phyloP scores from a whole-genome alignment of 92 coral and sea anemone species.

The Paramuricea clavata region DNA sequence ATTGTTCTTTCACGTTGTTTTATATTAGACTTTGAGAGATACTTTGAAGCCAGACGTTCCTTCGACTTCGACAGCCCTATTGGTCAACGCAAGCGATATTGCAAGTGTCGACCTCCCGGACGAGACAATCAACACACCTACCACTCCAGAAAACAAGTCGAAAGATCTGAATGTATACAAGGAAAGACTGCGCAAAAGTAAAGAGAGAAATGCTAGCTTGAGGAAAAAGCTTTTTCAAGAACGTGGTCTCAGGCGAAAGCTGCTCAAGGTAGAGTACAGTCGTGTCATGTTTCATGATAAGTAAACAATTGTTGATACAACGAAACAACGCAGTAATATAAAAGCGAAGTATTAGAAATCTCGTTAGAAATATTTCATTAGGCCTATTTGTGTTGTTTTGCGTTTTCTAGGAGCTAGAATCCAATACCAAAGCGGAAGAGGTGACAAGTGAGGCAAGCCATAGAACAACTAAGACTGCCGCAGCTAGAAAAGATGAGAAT shows the following conservation, averaged over 20 bases:
- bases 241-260: conserved; percentile 29
- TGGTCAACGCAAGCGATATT: not conserved
- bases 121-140: conserved; percentile 16
- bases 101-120: conserved; percentile 29
- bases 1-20: conserved; percentile 19
- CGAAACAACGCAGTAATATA: too few species aligned
- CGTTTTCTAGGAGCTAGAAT: conserved; percentile 19
- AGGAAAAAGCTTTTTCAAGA: conserved; percentile 31
- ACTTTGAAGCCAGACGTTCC: conserved; percentile 29
- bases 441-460: not conserved
- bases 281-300: too few species aligned
- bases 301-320: too few species aligned
- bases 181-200: conserved; percentile 33
- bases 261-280: conserved; percentile 35
- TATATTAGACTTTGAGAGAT: conserved; percentile 28
- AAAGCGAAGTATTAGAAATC: too few species aligned
- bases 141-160: conserved; percentile 7
- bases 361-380: conserved; percentile 7
- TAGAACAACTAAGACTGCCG: conserved; percentile 7
- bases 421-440: conserved; percentile 14
- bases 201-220: conserved; percentile 28
- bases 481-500: not conserved
- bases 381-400: conserved; percentile 11
- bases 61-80: not conserved
- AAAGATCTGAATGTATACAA: conserved; percentile 24